Percentiles rank a stretch among this genome's conserved stretches.
phyloP scores from a whole-genome alignment of 2,113 vertebrate genomes.

The Gasterosteus aculeatus region DNA sequence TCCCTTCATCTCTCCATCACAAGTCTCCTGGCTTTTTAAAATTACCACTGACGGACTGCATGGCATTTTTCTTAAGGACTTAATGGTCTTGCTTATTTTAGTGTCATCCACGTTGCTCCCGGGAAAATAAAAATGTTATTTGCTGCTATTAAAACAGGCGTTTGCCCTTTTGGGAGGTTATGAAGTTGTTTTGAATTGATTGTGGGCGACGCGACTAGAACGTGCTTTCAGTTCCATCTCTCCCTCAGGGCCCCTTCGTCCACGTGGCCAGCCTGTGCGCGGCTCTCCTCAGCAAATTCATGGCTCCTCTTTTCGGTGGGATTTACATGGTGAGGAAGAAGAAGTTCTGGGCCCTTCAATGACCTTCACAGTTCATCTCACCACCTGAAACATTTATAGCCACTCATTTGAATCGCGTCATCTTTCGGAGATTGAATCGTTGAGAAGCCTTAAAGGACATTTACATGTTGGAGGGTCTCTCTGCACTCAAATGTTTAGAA shows the following conservation, averaged over 20 bases:
- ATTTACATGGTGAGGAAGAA: slow-evolving; percentile 88
- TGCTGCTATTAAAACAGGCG: slow-evolving; percentile 18
- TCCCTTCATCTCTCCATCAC: slow-evolving; percentile 5
- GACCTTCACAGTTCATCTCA: not conserved
- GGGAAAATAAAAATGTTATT: slow-evolving; percentile 38
- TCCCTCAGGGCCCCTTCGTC: slow-evolving; percentile 83
- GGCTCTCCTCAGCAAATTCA: slow-evolving; percentile 92
- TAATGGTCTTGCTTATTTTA: slow-evolving; percentile 19
- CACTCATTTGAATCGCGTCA: not conserved
- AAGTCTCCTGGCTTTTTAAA: slow-evolving; percentile 13
- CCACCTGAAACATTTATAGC: not conserved
- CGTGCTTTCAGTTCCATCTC: slow-evolving; percentile 30
- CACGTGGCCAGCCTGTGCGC: slow-evolving; percentile 96
- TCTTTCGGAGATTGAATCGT: not conserved
- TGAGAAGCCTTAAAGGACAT: not conserved
- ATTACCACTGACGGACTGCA: slow-evolving; percentile 24
- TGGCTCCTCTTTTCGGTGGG: slow-evolving; percentile 94
- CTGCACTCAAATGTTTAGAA: not conserved
- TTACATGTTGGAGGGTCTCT: not conserved
- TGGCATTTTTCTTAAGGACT: slow-evolving; percentile 13
- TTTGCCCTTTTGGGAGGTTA: slow-evolving; percentile 16
- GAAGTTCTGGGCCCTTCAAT: not conserved
- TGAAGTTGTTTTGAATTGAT: slow-evolving; percentile 35
- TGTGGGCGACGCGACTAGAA: slow-evolving; percentile 27
- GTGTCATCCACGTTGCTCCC: slow-evolving; percentile 32